Conservation (phyloP, 2,113 vertebrate species). For the Acrocephalus arundinaceus region DNA sequence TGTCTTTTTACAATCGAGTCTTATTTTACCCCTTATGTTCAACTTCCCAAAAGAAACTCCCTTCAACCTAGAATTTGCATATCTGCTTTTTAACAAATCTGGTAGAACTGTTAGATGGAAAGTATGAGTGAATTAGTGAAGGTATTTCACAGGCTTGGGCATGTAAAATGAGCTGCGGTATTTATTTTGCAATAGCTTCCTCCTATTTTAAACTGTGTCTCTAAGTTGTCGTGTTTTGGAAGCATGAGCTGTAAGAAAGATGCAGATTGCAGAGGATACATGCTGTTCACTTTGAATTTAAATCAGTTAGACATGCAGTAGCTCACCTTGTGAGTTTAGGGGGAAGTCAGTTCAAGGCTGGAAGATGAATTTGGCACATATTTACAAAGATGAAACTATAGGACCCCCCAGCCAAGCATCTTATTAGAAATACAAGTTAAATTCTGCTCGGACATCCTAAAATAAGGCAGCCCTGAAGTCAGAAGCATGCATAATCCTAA, state of each 20-base stretch:
- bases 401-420: background rate
- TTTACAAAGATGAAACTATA: background rate
- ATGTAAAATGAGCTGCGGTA: background rate
- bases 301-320: background rate
- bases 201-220: background rate
- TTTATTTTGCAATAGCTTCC: background rate
- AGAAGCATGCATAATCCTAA: background rate
- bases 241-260: background rate
- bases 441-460: background rate
- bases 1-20: background rate
- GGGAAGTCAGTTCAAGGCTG: background rate
- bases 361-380: background rate
- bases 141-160: constrained; percentile 24
- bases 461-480: background rate
- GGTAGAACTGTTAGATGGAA: background rate
- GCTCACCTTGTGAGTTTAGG: background rate
- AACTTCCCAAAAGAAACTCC: background rate
- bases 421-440: background rate
- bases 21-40: constrained; percentile 42
- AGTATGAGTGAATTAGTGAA: constrained; percentile 19
- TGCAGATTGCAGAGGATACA: background rate
- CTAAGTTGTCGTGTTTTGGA: background rate
- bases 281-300: constrained; percentile 8
- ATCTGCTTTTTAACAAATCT: background rate
- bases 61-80: constrained; percentile 26